Evolutionary conservation across 2,888 invertebrate genomes (phyloP), one percentile per base, ranked within the genome.

Genomic region (Lomographa bimaculata): DNA sequence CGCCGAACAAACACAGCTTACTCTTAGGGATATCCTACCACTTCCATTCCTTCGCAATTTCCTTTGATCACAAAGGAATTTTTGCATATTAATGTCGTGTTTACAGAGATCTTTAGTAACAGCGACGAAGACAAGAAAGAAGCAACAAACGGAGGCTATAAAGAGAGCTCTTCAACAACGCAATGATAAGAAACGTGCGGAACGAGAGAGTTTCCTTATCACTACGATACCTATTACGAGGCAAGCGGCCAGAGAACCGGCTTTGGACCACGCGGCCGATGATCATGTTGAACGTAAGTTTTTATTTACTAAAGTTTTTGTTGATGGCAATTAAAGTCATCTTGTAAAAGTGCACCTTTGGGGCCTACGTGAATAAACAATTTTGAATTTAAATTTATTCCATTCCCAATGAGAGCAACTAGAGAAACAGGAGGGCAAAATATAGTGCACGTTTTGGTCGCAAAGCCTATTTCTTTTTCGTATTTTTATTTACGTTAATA

Each of bases 61-160:
- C 10, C 6, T 3, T 20, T 8, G 6, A 20, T 18, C 23, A 5
- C 10, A 18, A 8, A 1, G n/a, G 3, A 7, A 12, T 14, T 37
- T 41, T n/a, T n/a, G n/a, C n/a, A n/a, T n/a, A n/a, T n/a, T n/a
- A n/a, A n/a, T n/a, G n/a, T n/a, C n/a, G 9, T 10, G 20, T 10
- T 34, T 35, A 11, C 78, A 97, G 96, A 92, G 97, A 50, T 97
- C 98, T 3, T 84, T 98, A 62, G 99, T 99, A 26, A 99, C 99
- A 11, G 99, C 99, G 5, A 99, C 99, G 0, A 98, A 99, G 77
- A 99, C 99, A 0, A 92, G 99, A 8, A 97, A 99, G 73, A 99
- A 99, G 76, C 99, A 99, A 76, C 98, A 99, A 81, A 98, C 99
- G 8, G 99, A 99, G 83, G 93, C 99, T 43, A 97, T 99, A 39